phyloP scores from a whole-genome alignment of 2,888 invertebrate genomes.

The Cephus pygmeus region DNA sequence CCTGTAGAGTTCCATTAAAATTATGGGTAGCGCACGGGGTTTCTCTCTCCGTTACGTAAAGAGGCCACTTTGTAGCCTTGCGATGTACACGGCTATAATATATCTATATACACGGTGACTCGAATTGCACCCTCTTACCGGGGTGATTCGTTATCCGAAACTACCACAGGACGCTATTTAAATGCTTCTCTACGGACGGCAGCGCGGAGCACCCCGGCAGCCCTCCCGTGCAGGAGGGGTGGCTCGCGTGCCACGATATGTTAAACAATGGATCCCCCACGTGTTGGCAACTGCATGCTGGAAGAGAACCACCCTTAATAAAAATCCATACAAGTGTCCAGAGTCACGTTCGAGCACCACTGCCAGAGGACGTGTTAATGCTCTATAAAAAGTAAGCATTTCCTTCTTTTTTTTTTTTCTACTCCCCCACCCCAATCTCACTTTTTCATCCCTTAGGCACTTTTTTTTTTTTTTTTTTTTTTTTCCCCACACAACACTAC shows the following conservation, averaged over 20 bases:
- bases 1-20: neutral
- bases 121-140: slow-evolving; percentile 34
- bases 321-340: slow-evolving; percentile 2
- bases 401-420: slow-evolving; percentile 12
- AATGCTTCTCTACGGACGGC: slow-evolving; percentile 35
- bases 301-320: neutral
- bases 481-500: neutral
- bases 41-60: neutral
- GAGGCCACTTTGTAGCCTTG: slow-evolving; percentile 41
- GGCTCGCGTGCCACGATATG: slow-evolving; percentile 35
- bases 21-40: neutral
- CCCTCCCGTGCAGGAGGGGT: slow-evolving; percentile 14
- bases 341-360: neutral
- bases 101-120: slow-evolving; percentile 35
- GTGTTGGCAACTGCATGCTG: neutral
- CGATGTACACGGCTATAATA: slow-evolving; percentile 25
- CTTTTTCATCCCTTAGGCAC: neutral
- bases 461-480: slow-evolving; percentile 10
- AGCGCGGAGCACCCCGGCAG: slow-evolving; percentile 37
- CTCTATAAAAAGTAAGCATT: slow-evolving; percentile 8
- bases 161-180: slow-evolving; percentile 41
- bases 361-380: slow-evolving; percentile 5
- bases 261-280: slow-evolving; percentile 32
- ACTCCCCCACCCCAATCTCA: neutral
- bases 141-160: slow-evolving; percentile 39